Evolutionary conservation across 53 echinoderm and acorn worm species (phyloP), one percentile per base, ranked within the genome.

Genomic region (Pentamera pediparva): DNA sequence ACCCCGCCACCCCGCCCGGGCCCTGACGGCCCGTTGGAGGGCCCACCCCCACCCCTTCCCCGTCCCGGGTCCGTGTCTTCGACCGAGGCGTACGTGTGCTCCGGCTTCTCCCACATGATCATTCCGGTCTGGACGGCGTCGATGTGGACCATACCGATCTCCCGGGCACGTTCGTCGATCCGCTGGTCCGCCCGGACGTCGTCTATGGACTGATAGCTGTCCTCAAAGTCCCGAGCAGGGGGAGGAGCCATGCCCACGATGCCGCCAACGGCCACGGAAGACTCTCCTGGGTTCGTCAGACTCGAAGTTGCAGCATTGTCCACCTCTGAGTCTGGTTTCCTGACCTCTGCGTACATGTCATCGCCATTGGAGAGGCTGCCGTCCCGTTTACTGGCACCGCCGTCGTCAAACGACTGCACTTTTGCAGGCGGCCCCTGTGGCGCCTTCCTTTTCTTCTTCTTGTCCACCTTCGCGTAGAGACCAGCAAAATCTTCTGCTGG

Each of bases 71-170:
- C 50, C 1, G 67, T 56, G 30, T 34, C 71, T 50, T 89, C 89
- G 18, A 89, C 79, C 1, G 85, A 85, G 19, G 82, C 82, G 67
- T 89, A 89, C 67, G 82, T 89, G 82, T 89, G 89, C 36, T 89
- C 89, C 39, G 74, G 73, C 37, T 79, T 78, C 12, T 77, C 77
- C 89, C 89, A 89, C 1, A 78, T 60, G 10, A 77, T 75, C 3
- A 61, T 39, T 27, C 58, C 40, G 15, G 84, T 33, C 3, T 48
- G 47, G 12, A 58, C 72, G 15, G 72, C 64, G 29, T 49, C 74
- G 9, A 84, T 81, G 39, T 77, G 89, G 2, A 89, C 61, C 81
- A 89, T 76, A 0, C 84, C 62, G 2, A 77, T 81, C 0, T 76
- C 89, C 17, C 65, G 54, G 22, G 89, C 84, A 30, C 75, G 62